Evolutionary conservation across 2,888 invertebrate genomes (phyloP).

Genomic region (Diarsia brunnea): DNA sequence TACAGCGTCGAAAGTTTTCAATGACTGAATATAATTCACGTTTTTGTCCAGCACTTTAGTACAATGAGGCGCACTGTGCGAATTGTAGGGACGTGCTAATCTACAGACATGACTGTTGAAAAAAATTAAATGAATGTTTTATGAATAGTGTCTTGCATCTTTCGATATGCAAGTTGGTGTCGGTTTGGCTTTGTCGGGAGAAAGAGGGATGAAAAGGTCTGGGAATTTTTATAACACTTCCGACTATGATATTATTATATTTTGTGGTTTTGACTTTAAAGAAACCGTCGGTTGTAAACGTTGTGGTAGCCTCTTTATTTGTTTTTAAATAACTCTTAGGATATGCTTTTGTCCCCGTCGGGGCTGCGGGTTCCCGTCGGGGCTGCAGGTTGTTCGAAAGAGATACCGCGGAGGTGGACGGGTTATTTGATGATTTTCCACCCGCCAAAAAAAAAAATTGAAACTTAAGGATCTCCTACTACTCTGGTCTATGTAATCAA

Average conservation of each 20-base stretch:
- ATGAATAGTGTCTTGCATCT: conserved; percentile 21
- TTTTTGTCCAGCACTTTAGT: conserved; percentile 67
- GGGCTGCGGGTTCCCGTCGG: too few relatives aligned
- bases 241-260: not conserved
- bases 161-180: conserved; percentile 18
- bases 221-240: not conserved
- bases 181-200: conserved; percentile 22
- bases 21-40: conserved; percentile 67
- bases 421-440: too few relatives aligned
- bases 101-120: conserved; percentile 25
- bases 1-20: conserved; percentile 68
- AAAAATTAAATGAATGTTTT: conserved; percentile 40
- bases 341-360: too few relatives aligned
- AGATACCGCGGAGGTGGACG: too few relatives aligned
- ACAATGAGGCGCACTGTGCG: conserved; percentile 61
- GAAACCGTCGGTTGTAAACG: not conserved
- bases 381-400: too few relatives aligned
- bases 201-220: not conserved
- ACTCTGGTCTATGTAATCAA: too few relatives aligned
- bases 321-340: too few relatives aligned
- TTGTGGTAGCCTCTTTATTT: not conserved
- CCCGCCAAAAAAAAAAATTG: too few relatives aligned
- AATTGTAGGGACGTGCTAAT: conserved; percentile 57
- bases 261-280: not conserved
- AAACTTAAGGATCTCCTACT: too few relatives aligned